Evolutionary conservation across 2,113 vertebrate species (phyloP).

Genomic region (Rhea pennata): DNA sequence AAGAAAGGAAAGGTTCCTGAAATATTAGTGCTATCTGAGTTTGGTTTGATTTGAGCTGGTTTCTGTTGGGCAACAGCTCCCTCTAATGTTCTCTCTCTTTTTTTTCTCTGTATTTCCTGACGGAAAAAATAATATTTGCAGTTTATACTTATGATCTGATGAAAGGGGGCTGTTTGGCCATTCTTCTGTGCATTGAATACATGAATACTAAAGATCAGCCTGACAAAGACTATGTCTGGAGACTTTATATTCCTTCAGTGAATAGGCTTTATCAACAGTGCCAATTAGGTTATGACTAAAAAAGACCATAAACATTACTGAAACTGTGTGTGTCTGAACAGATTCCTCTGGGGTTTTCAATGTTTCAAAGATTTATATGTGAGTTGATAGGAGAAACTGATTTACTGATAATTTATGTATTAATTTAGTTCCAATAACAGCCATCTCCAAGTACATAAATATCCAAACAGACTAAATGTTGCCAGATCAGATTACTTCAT

Average conservation of each 20-base stretch:
- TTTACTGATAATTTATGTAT: background rate
- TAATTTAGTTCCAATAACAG: background rate
- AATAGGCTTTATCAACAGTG: background rate
- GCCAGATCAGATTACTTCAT: background rate
- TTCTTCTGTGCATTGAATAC: background rate
- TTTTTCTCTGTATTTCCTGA: background rate
- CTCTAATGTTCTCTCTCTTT: constrained; percentile 2
- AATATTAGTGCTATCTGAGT: background rate
- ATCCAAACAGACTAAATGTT: background rate
- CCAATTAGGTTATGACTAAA: background rate
- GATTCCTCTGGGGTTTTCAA: background rate
- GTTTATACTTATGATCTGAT: background rate
- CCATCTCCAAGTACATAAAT: background rate
- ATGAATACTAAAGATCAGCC: background rate
- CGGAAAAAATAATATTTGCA: accelerated
- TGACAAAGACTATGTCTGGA: background rate
- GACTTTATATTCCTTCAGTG: background rate
- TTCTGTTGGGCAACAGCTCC: constrained; percentile 57
- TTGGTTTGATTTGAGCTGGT: too few relatives aligned
- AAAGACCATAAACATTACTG: background rate
- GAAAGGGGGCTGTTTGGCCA: background rate
- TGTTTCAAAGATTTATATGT: background rate
- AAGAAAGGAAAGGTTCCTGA: background rate
- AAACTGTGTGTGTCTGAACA: background rate
- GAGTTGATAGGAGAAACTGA: background rate